Percentiles rank a stretch among this genome's conserved stretches.
Conservation (phyloP, 2,113 vertebrate genomes). For the Sinocyclocheilus anophthalmus region DNA sequence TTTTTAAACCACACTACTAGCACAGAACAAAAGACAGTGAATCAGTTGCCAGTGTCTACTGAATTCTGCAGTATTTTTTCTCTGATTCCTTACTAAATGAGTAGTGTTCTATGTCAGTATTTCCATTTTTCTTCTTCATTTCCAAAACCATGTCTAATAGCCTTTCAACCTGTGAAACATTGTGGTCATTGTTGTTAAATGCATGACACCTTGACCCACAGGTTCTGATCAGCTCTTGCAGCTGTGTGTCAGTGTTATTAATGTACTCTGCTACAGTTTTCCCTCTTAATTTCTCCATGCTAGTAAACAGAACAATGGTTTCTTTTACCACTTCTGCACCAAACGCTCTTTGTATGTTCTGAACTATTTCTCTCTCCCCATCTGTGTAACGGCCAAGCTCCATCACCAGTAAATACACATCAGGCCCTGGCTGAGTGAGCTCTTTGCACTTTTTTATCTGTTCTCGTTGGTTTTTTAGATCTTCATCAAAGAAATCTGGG, state of each 20-base stretch:
- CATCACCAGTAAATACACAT: constrained; percentile 43
- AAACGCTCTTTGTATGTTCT: constrained; percentile 21
- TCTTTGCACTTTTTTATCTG: constrained; percentile 23
- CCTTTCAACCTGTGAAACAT: background rate
- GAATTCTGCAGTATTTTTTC: background rate
- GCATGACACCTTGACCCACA: constrained; percentile 41
- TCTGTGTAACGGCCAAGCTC: constrained; percentile 34
- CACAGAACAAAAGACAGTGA: background rate
- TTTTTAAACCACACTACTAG: background rate
- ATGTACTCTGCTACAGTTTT: constrained; percentile 21
- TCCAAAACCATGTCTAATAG: constrained; percentile 28
- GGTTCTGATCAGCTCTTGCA: constrained; percentile 22
- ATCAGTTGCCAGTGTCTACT: background rate
- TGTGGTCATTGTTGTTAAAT: constrained; percentile 45
- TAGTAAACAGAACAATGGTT: constrained; percentile 46
- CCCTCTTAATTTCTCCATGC: constrained; percentile 36
- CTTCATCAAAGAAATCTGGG: constrained; percentile 42
- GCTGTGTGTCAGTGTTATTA: background rate
- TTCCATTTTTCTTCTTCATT: constrained; percentile 11
- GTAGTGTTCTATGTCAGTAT: background rate
- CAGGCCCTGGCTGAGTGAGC: constrained; percentile 11
- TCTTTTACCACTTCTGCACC: constrained; percentile 26
- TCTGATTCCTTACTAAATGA: background rate
- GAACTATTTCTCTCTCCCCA: constrained; percentile 12
- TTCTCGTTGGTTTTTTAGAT: background rate